Percentiles rank a stretch among this genome's conserved stretches.
Conservation (phyloP, 2,113 vertebrate species). For the Urocynchramus pylzowi region DNA sequence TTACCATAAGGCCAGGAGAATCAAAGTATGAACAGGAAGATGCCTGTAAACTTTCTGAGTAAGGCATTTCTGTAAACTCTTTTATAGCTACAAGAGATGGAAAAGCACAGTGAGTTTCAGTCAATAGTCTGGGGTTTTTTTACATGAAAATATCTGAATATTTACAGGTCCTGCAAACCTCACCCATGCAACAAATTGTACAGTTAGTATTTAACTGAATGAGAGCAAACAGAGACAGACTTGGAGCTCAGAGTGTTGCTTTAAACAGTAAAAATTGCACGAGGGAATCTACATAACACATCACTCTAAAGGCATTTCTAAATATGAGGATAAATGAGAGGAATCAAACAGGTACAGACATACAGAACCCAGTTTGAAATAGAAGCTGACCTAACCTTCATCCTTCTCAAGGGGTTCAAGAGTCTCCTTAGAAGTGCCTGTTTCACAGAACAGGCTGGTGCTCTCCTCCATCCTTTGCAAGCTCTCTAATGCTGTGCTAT, state of each 20-base stretch:
- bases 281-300: neutral
- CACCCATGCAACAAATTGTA: neutral
- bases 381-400: constrained; percentile 63
- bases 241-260: neutral
- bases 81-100: constrained; percentile 53
- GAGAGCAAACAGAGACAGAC: neutral
- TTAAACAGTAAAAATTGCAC: neutral
- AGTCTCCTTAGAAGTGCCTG: neutral
- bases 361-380: neutral
- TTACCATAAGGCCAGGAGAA: constrained; percentile 55
- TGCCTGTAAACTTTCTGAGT: constrained; percentile 10
- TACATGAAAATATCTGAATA: neutral
- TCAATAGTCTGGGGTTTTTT: neutral
- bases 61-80: neutral
- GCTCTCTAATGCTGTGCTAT: constrained; percentile 71
- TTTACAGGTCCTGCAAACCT: neutral
- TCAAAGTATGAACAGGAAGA: constrained; percentile 15
- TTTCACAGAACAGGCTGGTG: neutral
- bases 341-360: neutral
- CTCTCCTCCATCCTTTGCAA: constrained; percentile 55
- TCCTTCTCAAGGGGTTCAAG: neutral
- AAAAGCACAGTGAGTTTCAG: constrained; percentile 46
- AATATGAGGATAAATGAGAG: neutral
- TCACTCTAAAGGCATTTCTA: neutral
- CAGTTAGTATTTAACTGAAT: neutral